Base-by-base conservation (phyloP, 2,797 vertebrate genomes). In the Emydoidea blandingii region DNA sequence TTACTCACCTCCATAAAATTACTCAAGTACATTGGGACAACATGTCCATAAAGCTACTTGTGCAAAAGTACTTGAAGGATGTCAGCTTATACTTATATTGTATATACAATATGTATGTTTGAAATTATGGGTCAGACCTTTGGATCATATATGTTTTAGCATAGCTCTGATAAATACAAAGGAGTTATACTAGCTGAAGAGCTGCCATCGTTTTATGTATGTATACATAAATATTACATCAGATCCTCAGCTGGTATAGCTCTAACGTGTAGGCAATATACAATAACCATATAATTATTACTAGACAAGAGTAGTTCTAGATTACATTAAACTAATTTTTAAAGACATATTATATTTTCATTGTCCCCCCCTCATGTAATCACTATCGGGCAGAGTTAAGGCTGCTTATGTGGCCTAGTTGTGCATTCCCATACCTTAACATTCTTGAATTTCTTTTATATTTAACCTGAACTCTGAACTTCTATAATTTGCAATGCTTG, bases 361-460 rank as follows among this genome's bases (percentile, higher is more conserved):
- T 29, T 54, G 0, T 87, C 86, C 83, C 27, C 12, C 88, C 65
- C 54, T 41, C 14, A 44, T 31, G 37, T 8, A 14, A 68, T 68
- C 79, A n/a, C 29, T 50, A 8, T 2, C 49, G 76, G 78, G 15
- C 10, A 94, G 68, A 92, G 52, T 79, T 85, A 76, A 56, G 29
- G 21, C 84, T 54, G 89, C 82, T 83, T 82, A 81, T 65, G 34
- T n/a, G 16, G 34, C 31, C 34, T 65, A 65, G 8, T 4, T 65
- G 29, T 65, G 62, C 0, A 0, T 29, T 29, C 91, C 25, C 1
- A 6, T 80, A 89, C 6, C 15, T 84, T 89, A 68, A 53, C 3
- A 34, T 25, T 8, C 3, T 52, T 92, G 8, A 53, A 6, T 8
- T 27, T 12, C 78, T 91, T 83, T 44, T 65, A 10, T 4, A 53